phyloP scores from a whole-genome alignment of 2,113 vertebrate species.

The Malurus cyaneus region DNA sequence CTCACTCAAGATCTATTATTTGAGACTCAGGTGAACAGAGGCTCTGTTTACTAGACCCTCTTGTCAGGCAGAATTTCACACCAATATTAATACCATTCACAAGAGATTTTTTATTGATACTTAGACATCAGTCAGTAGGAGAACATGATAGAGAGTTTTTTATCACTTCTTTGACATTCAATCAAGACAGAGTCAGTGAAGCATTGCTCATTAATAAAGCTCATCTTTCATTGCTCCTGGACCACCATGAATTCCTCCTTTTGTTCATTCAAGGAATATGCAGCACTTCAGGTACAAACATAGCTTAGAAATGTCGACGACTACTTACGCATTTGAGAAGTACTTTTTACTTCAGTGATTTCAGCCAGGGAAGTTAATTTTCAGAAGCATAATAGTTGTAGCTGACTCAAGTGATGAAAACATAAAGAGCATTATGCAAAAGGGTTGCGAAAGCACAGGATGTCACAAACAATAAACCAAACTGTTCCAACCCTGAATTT shows the following conservation, averaged over 20 bases:
- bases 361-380: not conserved
- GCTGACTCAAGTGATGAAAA: not conserved
- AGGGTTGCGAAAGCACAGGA: not conserved
- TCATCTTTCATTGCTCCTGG: not conserved
- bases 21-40: not conserved
- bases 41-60: not conserved
- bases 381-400: not conserved
- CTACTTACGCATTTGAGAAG: not conserved
- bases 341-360: not conserved
- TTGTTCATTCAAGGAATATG: not conserved
- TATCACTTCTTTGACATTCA: constrained; percentile 22
- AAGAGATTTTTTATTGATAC: not conserved
- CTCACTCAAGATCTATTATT: not conserved
- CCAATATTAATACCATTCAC: not conserved
- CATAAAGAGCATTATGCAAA: not conserved
- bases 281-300: not conserved
- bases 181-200: constrained; percentile 1
- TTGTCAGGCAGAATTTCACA: not conserved
- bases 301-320: not conserved
- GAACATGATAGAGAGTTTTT: not conserved
- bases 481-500: not conserved
- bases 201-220: not conserved
- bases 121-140: not conserved
- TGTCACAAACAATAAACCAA: not conserved
- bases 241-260: not conserved